Evolutionary conservation across 2,113 vertebrate species (phyloP), one percentile per base, ranked within the genome.

Genomic region (Channa argus): DNA sequence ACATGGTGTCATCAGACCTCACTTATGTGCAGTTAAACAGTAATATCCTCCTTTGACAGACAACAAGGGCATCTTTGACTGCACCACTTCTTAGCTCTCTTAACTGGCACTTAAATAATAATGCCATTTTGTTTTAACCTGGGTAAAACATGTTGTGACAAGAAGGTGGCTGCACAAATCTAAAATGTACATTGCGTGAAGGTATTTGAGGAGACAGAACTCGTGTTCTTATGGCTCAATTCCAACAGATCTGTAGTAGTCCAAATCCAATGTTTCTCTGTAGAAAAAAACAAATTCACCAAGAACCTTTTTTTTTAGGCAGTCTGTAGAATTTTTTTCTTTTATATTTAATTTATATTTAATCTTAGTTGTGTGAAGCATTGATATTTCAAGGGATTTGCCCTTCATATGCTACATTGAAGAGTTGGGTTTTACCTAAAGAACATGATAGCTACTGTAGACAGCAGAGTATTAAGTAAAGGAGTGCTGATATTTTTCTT

Each of bases 301-400:
- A n/a, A 3, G 8, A 24, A 36, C 34, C n/a, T n/a, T n/a, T 14
- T 24, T 56, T 55, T 58, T 63, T 10, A 8, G 15, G 5, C 44
- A 24, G 49, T 53, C 45, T 46, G 67, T 65, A 56, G 13, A 41
- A 54, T 2, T 44, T 50, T 54, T 33, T 56, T 8, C 1, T 36
- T 49, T 65, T 12, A 54, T 46, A 33, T 74, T 51, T 60, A 46
- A n/a, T 86, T 76, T 84, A 90, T 89, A 65, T 67, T 82, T 83
- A 69, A 61, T 78, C 77, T 74, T 80, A n/a, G 58, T 74, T 71
- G 64, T 83, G 39, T 63, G 79, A 67, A 55, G 62, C 54, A 8
- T 63, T 24, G 36, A 74, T 60, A 50, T 84, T 72, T 77, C 58
- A 54, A 73, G 63, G 75, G 51, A 36, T 83, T 82, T 66, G 39